Evolutionary conservation across 2,888 invertebrate species (phyloP).

Genomic region (Vandiemenella viatica): DNA sequence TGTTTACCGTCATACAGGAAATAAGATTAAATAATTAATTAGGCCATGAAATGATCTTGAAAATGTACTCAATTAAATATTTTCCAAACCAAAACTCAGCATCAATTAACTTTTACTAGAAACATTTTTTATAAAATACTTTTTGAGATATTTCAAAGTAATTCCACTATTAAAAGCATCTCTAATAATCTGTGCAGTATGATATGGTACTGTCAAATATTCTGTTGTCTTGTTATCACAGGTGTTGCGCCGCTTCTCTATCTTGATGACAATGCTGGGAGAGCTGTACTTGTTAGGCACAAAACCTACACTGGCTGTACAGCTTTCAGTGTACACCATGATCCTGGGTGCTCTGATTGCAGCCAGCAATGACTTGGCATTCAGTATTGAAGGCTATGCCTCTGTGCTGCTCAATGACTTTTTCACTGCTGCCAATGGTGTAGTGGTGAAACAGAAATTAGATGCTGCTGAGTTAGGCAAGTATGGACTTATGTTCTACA

Average conservation of each 20-base stretch:
- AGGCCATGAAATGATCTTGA: too few species aligned
- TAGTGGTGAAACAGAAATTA: slow-evolving; percentile 91
- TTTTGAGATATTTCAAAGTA: too few species aligned
- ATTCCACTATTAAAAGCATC: too few species aligned
- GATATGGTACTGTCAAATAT: too few species aligned
- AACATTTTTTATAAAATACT: too few species aligned
- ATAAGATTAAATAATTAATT: too few species aligned
- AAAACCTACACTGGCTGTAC: slow-evolving; percentile 59
- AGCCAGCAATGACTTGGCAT: slow-evolving; percentile 85
- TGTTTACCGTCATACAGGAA: too few species aligned
- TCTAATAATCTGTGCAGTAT: too few species aligned
- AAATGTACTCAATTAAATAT: too few species aligned
- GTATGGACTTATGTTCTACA: slow-evolving; percentile 85
- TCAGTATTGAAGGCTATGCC: slow-evolving; percentile 77
- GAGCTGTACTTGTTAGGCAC: slow-evolving; percentile 75
- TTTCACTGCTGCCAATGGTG: slow-evolving; percentile 94
- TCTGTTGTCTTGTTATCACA: too few species aligned
- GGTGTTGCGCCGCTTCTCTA: slow-evolving; percentile 87
- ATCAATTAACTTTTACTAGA: too few species aligned
- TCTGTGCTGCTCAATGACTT: slow-evolving; percentile 85
- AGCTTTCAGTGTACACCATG: slow-evolving; percentile 89
- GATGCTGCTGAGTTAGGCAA: slow-evolving; percentile 86
- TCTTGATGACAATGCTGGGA: slow-evolving; percentile 92
- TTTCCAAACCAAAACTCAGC: too few species aligned
- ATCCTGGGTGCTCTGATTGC: slow-evolving; percentile 86